Base-by-base conservation (phyloP, 2,888 invertebrate genomes). In the Coremacera marginata region DNA sequence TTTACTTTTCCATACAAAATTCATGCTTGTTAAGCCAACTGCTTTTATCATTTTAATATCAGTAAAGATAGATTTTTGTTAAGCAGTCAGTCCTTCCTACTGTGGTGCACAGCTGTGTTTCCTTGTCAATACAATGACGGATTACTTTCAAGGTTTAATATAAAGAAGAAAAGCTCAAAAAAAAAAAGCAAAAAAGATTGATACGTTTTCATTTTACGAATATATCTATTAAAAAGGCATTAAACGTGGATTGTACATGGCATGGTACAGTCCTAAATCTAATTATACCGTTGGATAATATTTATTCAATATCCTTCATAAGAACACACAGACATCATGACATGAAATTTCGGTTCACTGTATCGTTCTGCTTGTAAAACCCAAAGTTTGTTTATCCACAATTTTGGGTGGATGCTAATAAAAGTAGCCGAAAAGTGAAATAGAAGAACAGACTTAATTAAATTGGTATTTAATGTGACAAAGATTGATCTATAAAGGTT, bases 331-430 rank as follows among this genome's bases (percentile, higher is more conserved):
- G n/a, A 19, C 55, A 77, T 79, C 76, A n/a, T n/a, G n/a, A 79
- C 78, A 79, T 80, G 79, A 77, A 76, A 80, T 55, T 55, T 55
- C 57, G 25, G 14, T 60, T 3, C 57, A 22, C 25, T 60, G 9
- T 16, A 27, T 3, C 22, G 7, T n/a, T n/a, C 34, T 70, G 37
- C 55, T 70, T 55, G 19, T 3, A 22, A n/a, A 37, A 57, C 34
- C 34, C 16, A 60, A 71, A 71, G 71, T 71, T 71, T 71, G 27
- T 71, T 60, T 22, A 71, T 57, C 37, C 71, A 11, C 57, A 52
- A 49, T 37, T 49, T 52, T 27, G 16, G 62, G 22, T 27, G 44
- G 44, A 9, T 19, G 27, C 62, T 16, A 31, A 62, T 16, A 31
- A 49, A 44, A 19, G 19, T 9, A 31, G 37, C 34, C 5, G 49